Conservation (phyloP, 2,888 invertebrate genomes). For the Phania funesta region DNA sequence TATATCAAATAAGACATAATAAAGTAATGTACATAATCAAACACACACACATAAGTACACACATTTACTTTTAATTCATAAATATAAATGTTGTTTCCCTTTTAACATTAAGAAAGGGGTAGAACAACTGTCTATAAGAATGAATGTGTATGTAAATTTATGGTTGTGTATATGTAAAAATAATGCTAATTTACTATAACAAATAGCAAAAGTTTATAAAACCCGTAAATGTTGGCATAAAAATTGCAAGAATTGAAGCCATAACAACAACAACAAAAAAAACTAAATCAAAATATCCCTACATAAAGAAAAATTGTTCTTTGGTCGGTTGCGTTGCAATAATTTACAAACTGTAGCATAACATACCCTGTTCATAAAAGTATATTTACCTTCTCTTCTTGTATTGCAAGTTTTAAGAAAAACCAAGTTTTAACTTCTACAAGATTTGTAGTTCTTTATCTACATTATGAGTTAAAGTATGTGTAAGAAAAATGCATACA, state of each 20-base stretch:
- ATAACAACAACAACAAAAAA: background rate
- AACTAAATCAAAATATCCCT: constrained; percentile 27
- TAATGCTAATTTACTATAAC: constrained; percentile 21
- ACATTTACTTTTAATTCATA: background rate
- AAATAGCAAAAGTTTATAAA: constrained; percentile 24
- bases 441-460: too few relatives aligned
- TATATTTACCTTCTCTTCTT: background rate
- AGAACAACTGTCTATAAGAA: background rate
- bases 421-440: too few relatives aligned
- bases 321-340: constrained; percentile 13
- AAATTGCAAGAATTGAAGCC: background rate
- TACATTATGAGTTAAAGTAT: too few relatives aligned
- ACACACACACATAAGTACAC: background rate
- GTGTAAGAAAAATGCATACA: too few relatives aligned
- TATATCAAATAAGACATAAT: background rate
- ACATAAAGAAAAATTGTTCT: constrained; percentile 6
- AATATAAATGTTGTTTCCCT: background rate
- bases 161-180: background rate
- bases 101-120: background rate
- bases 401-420: too few relatives aligned
- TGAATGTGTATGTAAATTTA: background rate
- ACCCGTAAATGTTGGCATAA: constrained; percentile 21
- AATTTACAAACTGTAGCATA: constrained; percentile 24
- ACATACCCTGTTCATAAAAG: background rate
- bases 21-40: background rate